phyloP scores from a whole-genome alignment of 2,888 invertebrate genomes.

The Rotaria macrura region DNA sequence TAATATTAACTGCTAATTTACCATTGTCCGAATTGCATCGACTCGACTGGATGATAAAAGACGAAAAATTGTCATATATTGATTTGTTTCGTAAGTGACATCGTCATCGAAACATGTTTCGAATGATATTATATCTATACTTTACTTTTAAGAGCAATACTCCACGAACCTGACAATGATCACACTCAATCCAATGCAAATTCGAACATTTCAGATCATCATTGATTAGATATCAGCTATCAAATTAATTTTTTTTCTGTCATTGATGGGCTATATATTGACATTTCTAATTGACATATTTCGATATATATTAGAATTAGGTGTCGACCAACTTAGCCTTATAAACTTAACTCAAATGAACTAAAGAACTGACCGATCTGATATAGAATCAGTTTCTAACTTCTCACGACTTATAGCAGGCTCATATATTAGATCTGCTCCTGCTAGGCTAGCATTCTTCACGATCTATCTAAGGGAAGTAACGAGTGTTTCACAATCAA shows the following conservation, averaged over 20 bases:
- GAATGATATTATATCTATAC: background rate
- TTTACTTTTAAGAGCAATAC: background rate
- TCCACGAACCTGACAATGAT: slow-evolving; percentile 33
- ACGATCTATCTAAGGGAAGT: too few species aligned
- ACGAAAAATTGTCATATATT: background rate
- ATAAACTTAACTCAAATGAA: too few species aligned
- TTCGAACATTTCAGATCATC: slow-evolving; percentile 42
- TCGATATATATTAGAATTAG: background rate
- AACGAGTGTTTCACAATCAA: too few species aligned
- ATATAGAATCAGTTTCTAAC: too few species aligned
- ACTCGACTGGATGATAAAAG: background rate
- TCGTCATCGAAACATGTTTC: background rate
- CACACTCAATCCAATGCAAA: slow-evolving; percentile 44
- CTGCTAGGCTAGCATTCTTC: too few species aligned
- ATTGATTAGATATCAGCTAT: background rate
- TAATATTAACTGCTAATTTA: slow-evolving; percentile 7
- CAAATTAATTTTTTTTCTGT: background rate
- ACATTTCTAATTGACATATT: background rate
- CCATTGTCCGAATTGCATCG: background rate
- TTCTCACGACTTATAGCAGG: too few species aligned
- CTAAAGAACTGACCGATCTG: too few species aligned
- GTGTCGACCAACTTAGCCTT: too few species aligned
- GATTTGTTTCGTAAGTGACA: background rate
- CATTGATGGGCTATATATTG: background rate
- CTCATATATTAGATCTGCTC: too few species aligned